A percentile compares a stretch with the other conserved stretches of the same genome.
phyloP scores from a whole-genome alignment of 2,888 invertebrate genomes.

The Ecdyonurus torrentis region DNA sequence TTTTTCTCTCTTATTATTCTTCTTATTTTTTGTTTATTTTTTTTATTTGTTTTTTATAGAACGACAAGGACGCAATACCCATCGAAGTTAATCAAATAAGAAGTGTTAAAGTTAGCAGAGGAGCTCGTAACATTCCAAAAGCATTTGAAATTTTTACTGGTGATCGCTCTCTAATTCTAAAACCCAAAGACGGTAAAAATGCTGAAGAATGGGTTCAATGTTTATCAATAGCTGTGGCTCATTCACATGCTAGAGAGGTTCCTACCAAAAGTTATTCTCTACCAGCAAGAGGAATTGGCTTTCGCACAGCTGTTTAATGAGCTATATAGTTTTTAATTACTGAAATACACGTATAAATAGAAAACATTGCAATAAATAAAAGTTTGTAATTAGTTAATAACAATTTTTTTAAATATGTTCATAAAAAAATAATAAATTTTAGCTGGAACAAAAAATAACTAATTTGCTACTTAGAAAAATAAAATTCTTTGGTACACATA shows the following conservation, averaged over 20 bases:
- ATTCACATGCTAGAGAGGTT: constrained; percentile 50
- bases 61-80: constrained; percentile 35
- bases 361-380: no score
- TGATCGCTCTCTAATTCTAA: constrained; percentile 79
- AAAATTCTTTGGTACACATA: no score
- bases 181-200: constrained; percentile 86
- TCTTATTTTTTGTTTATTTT: no score
- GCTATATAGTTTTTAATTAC: no score
- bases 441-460: no score
- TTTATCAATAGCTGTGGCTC: constrained; percentile 81
- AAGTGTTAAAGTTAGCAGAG: constrained; percentile 83
- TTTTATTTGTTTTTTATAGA: constrained; percentile 33
- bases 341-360: no score
- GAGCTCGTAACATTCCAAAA: constrained; percentile 83
- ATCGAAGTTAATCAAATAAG: constrained; percentile 88
- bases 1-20: no score
- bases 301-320: constrained; percentile 8
- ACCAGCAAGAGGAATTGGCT: constrained; percentile 22
- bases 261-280: constrained; percentile 30
- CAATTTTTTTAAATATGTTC: no score
- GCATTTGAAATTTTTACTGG: constrained; percentile 94
- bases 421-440: no score
- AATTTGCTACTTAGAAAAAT: no score
- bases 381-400: no score
- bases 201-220: constrained; percentile 95